A percentile compares a stretch with the other conserved stretches of the same genome.
phyloP scores from a whole-genome alignment of 2,888 invertebrate species.

The Parnassius glacialis region DNA sequence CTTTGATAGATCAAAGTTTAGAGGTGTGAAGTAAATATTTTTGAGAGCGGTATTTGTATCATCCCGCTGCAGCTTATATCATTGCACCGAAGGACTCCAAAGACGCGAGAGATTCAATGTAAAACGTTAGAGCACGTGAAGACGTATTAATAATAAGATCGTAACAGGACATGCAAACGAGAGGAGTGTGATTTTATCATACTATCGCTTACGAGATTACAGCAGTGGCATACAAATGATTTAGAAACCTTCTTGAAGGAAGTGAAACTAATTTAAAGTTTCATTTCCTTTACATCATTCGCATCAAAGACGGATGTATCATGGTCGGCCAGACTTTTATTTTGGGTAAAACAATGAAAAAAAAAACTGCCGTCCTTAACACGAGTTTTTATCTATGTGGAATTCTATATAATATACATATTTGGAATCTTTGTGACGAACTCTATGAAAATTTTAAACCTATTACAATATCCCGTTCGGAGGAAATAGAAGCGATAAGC shows the following conservation, averaged over 20 bases:
- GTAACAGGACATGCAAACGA: constrained; percentile 3
- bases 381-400: no score
- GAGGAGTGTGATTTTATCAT: constrained; percentile 9
- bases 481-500: no score
- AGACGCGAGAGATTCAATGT: constrained; percentile 12
- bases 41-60: neutral
- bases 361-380: no score
- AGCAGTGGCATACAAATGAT: constrained; percentile 5
- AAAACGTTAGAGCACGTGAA: constrained; percentile 11
- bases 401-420: no score
- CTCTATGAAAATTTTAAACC: no score
- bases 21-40: no score
- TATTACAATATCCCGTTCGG: no score
- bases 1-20: no score
- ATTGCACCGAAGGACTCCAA: constrained; percentile 1
- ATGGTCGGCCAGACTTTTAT: no score
- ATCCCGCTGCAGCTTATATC: neutral
- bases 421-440: no score
- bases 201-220: constrained; percentile 5
- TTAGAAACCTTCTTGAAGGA: neutral
- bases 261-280: neutral
- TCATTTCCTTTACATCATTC: neutral
- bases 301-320: neutral
- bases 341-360: no score
- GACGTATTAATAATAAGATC: constrained; percentile 14